Percentiles rank a stretch among this genome's conserved stretches.
These are phyloP conservation scores for Rousettus leschenaultii DNA, from an alignment of 2,113 vertebrate genomes.

Conservation along the genomic window DNA sequence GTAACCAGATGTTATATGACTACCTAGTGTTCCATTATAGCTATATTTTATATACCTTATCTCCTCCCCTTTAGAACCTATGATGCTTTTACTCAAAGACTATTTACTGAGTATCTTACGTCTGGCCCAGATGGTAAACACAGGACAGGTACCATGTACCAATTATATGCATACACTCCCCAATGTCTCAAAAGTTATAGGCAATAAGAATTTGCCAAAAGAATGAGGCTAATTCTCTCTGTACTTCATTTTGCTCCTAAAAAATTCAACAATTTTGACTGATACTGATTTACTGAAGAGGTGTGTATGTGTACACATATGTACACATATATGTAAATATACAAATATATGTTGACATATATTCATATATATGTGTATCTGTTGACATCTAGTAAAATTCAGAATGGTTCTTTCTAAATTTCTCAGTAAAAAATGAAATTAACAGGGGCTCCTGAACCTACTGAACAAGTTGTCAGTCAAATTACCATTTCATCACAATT, in stretches of 20 bases:
- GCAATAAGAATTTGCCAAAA: neutral
- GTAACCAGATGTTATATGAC: neutral
- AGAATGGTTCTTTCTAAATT: neutral
- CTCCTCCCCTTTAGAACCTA: neutral
- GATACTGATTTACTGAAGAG: neutral
- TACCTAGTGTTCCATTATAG: neutral
- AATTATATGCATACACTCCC: neutral
- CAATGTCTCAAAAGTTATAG: neutral
- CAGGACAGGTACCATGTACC: neutral
- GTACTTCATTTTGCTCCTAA: neutral
- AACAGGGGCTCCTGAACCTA: neutral
- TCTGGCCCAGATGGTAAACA: neutral
- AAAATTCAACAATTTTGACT: neutral
- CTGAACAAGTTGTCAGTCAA: neutral
- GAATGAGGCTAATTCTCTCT: neutral
- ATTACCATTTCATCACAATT: neutral
- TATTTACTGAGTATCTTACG: neutral
- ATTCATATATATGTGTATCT: too few relatives aligned
- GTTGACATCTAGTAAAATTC: neutral
- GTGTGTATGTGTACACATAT: neutral
- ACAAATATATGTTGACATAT: too few relatives aligned
- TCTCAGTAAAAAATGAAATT: conserved; percentile 17
- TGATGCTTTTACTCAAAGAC: neutral
- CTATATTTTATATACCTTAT: neutral
- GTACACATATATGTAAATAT: too few relatives aligned